These are phyloP conservation scores for Heliocidaris tuberculata DNA, from an alignment of 35 echinoderm and acorn worm species.

Conservation along the genomic window DNA sequence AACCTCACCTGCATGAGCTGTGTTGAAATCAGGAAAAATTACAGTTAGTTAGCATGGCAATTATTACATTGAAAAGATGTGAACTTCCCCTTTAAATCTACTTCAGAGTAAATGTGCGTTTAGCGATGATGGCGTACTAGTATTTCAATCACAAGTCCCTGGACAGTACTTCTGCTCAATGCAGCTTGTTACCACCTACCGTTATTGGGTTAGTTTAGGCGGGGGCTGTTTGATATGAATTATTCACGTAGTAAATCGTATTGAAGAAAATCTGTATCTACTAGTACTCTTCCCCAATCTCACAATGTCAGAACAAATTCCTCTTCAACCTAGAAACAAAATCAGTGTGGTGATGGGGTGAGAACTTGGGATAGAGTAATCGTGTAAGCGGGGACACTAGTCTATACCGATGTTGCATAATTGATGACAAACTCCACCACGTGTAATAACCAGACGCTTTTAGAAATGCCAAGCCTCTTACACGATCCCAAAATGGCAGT, in stretches of 20 bases:
- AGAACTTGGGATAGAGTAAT: background rate
- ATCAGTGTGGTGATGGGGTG: background rate
- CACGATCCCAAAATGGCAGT: background rate
- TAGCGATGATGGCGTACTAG: too few relatives aligned
- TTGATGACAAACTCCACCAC: background rate
- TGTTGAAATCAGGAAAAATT: too few relatives aligned
- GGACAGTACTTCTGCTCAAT: background rate
- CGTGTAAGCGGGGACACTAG: background rate
- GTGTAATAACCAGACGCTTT: background rate
- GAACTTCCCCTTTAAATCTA: too few relatives aligned
- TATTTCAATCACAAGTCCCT: too few relatives aligned
- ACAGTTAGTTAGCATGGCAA: too few relatives aligned
- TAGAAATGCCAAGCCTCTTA: background rate
- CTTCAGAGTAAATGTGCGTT: too few relatives aligned
- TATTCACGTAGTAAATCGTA: background rate
- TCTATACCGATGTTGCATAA: background rate
- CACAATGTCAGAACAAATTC: background rate
- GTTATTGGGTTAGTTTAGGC: background rate
- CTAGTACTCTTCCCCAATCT: background rate
- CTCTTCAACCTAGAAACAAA: too few relatives aligned
- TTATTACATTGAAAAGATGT: too few relatives aligned
- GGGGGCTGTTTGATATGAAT: background rate
- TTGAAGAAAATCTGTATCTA: background rate
- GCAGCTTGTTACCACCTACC: background rate
- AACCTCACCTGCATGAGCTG: too few relatives aligned